Evolutionary conservation across 2,797 vertebrate species (phyloP).

Genomic region (Dermochelys coriacea): DNA sequence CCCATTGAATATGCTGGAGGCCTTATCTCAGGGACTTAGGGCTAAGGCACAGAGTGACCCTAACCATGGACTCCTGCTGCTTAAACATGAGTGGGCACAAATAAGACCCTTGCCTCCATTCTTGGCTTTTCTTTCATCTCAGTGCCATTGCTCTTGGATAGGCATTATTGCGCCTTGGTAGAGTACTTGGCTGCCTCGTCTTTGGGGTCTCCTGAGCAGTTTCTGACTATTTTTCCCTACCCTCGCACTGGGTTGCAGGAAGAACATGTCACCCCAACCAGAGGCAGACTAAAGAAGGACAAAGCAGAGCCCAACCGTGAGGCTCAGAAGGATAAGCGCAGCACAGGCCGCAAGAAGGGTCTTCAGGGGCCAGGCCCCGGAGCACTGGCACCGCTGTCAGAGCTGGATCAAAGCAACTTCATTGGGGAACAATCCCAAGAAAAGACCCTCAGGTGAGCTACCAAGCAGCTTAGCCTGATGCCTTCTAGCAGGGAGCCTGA

Average conservation of each 20-base stretch:
- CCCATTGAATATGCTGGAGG: rapidly evolving
- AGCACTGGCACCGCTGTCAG: neutral
- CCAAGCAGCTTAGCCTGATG: too few relatives aligned
- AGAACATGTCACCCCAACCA: slow-evolving; percentile 49
- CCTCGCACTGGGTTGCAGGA: slow-evolving; percentile 56
- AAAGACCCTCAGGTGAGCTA: slow-evolving; percentile 72
- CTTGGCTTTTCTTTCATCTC: neutral
- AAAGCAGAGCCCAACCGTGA: slow-evolving; percentile 44
- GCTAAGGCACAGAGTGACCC: neutral
- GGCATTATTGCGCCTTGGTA: neutral
- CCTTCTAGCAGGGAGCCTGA: rapidly evolving
- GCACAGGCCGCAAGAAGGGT: slow-evolving; percentile 47
- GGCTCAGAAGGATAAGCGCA: slow-evolving; percentile 67
- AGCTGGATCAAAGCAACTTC: slow-evolving; percentile 60
- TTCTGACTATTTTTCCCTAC: neutral
- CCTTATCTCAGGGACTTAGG: neutral
- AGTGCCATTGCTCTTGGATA: neutral
- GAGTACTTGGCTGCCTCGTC: neutral
- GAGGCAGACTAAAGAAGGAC: slow-evolving; percentile 70
- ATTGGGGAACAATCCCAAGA: slow-evolving; percentile 39
- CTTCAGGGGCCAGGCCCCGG: rapidly evolving
- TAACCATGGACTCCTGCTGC: neutral
- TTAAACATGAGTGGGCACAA: neutral
- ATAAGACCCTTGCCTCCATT: neutral
- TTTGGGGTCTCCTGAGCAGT: neutral